phyloP scores from a whole-genome alignment of 2,888 invertebrate species.

The Himalopsyche tibetana region DNA sequence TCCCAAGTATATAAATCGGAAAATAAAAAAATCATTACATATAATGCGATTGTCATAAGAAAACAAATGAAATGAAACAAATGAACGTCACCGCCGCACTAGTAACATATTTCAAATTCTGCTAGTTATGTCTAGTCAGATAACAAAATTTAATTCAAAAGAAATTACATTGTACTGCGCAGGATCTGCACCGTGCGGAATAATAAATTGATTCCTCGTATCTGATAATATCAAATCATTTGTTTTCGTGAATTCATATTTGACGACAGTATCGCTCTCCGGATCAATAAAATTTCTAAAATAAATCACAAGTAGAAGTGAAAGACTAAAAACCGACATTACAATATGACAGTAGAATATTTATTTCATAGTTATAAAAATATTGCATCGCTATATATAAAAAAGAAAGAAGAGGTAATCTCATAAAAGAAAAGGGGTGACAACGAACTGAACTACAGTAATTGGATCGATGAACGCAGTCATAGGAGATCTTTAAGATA shows the following conservation, averaged over 20 bases:
- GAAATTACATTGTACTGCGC: too few relatives aligned
- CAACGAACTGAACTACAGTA: too few relatives aligned
- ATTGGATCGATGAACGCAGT: too few relatives aligned
- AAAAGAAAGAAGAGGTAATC: background rate
- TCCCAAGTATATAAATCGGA: conserved; percentile 12
- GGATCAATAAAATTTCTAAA: background rate
- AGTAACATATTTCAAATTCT: too few relatives aligned
- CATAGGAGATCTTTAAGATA: too few relatives aligned
- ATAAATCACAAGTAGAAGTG: background rate
- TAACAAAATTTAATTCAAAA: too few relatives aligned
- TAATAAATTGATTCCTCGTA: too few relatives aligned
- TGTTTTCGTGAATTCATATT: background rate
- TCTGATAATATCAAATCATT: too few relatives aligned
- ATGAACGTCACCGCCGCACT: background rate
- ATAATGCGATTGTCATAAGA: background rate
- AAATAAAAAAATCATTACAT: background rate
- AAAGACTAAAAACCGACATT: background rate
- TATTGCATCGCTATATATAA: conserved; percentile 6
- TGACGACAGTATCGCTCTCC: background rate
- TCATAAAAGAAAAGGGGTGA: background rate
- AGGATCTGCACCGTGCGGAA: too few relatives aligned
- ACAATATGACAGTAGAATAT: conserved; percentile 24
- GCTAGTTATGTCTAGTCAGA: too few relatives aligned
- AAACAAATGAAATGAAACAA: background rate
- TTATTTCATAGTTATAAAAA: conserved; percentile 30